Evolutionary conservation across 2,888 invertebrate species (phyloP).

Genomic region (Protonemura montana): DNA sequence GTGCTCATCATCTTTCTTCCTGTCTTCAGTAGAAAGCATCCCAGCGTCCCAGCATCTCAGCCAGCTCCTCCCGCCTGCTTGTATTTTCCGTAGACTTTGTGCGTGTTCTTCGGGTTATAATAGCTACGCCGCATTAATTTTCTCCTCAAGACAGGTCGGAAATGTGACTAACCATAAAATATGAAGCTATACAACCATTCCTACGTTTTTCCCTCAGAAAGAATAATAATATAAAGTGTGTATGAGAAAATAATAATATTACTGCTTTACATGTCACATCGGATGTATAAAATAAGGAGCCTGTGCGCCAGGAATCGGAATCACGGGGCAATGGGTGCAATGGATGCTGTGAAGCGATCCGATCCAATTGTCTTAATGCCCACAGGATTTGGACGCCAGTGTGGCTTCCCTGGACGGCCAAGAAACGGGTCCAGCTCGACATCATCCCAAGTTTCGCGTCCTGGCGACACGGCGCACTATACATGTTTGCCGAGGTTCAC

Average conservation of each 20-base stretch:
- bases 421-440: conserved; percentile 53
- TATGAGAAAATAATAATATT: background rate
- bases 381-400: conserved; percentile 46
- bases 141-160: conserved; percentile 44
- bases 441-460: conserved; percentile 50
- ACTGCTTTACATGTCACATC: background rate
- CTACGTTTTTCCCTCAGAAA: background rate
- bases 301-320: background rate
- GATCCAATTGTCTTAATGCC: background rate
- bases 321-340: background rate
- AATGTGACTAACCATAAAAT: conserved; percentile 48
- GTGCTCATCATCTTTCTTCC: conserved; percentile 19
- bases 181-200: conserved; percentile 42
- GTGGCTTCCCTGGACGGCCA: conserved; percentile 55
- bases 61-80: conserved; percentile 20
- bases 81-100: background rate
- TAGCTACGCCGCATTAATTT: conserved; percentile 45
- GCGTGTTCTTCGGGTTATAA: conserved; percentile 44
- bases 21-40: background rate
- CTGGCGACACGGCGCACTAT: conserved; percentile 52
- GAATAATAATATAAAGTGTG: conserved; percentile 34
- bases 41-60: background rate
- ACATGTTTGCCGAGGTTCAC: conserved; percentile 54
- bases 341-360: background rate
- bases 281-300: background rate